These are phyloP conservation scores for Coptotermes formosanus DNA, from an alignment of 1,140 invertebrate species.

Conservation along the genomic window DNA sequence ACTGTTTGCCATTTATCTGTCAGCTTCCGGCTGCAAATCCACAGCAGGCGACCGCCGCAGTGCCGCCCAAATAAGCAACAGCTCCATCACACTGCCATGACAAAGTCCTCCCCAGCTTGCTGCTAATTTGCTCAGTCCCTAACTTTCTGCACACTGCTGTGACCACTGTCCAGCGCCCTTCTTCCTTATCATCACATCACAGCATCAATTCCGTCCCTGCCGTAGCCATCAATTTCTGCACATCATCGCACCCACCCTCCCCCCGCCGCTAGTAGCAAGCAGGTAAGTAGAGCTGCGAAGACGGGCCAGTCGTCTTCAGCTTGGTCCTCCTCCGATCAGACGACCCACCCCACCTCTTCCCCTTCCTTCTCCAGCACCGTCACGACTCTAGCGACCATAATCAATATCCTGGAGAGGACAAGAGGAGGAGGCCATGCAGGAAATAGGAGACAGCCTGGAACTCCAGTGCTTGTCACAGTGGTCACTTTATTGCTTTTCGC, in stretches of 20 bases:
- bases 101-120: too few relatives aligned
- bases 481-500: slow-evolving; percentile 34
- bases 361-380: background rate
- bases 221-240: background rate
- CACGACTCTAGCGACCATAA: slow-evolving; percentile 21
- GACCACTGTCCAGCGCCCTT: background rate
- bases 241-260: background rate
- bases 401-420: slow-evolving; percentile 25
- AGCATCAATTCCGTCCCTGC: background rate
- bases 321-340: background rate
- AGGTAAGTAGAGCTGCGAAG: background rate
- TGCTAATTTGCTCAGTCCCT: too few relatives aligned
- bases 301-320: background rate
- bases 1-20: too few relatives aligned
- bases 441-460: background rate
- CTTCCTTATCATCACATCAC: background rate
- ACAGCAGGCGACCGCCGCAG: too few relatives aligned
- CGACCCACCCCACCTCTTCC: background rate
- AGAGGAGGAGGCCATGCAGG: background rate
- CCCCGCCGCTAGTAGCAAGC: background rate
- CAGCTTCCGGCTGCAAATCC: too few relatives aligned
- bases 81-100: too few relatives aligned
- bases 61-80: too few relatives aligned
- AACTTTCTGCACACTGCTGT: too few relatives aligned
- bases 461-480: slow-evolving; percentile 30